Percentiles rank a stretch among this genome's conserved stretches.
Conservation (phyloP, 2,797 vertebrate genomes). For the Pterois miles region DNA sequence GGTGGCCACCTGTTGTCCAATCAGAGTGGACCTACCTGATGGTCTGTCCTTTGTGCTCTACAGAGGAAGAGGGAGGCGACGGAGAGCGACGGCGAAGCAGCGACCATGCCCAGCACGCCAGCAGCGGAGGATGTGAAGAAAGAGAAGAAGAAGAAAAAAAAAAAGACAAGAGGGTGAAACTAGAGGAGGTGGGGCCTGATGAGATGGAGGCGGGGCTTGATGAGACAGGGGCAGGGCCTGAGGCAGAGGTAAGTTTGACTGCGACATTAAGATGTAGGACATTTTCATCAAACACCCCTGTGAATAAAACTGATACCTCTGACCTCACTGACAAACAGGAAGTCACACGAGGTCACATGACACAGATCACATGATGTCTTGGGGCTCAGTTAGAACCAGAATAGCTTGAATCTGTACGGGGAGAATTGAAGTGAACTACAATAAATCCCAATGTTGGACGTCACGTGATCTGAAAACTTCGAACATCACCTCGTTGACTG, state of each 20-base stretch:
- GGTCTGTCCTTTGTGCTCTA: background rate
- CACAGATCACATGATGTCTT: no score
- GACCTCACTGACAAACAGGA: no score
- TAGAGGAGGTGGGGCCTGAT: constrained; percentile 21
- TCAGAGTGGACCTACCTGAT: background rate
- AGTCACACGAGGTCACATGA: no score
- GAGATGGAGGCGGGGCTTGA: background rate
- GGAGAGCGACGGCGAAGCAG: constrained; percentile 50
- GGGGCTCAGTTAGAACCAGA: no score
- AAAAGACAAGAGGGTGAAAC: constrained; percentile 63
- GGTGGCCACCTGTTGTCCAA: background rate
- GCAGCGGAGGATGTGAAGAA: constrained; percentile 51
- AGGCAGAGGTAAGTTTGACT: constrained; percentile 42
- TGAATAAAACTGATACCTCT: no score
- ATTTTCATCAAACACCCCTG: no score
- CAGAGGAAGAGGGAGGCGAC: constrained; percentile 76
- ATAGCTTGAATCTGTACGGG: no score
- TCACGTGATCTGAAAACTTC: no score
- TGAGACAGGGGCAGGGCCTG: background rate
- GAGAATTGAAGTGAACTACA: no score
- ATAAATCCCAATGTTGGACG: no score
- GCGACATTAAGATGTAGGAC: no score
- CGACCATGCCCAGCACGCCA: background rate
- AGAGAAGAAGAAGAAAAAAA: constrained; percentile 77
- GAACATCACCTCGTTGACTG: no score